Percentiles rank a stretch among this genome's conserved stretches.
Evolutionary conservation across 2,797 vertebrate genomes (phyloP).

Genomic region (Acanthurus lineatus): DNA sequence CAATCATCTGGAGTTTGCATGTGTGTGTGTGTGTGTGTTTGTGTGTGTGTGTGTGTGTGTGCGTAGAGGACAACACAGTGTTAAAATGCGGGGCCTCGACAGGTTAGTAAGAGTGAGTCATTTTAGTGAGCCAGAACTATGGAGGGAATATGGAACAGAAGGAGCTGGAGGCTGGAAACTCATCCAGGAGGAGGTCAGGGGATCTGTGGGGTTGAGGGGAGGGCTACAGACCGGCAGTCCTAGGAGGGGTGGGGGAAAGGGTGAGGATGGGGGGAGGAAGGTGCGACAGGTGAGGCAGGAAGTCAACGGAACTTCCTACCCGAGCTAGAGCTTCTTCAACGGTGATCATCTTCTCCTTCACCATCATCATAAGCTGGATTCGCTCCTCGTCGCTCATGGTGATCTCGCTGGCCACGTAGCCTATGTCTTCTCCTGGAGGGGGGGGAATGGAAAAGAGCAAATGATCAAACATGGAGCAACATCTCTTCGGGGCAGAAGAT

Average conservation of each 20-base stretch:
- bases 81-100: conserved; percentile 48
- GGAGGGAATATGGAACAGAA: conserved; percentile 32
- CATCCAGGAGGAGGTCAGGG: conserved; percentile 39
- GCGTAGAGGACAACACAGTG: conserved; percentile 49
- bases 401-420: conserved; percentile 97
- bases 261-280: neutral
- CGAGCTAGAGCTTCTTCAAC: conserved; percentile 97
- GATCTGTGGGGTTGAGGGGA: conserved; percentile 23
- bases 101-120: conserved; percentile 83
- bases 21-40: conserved; percentile 49
- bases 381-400: conserved; percentile 99
- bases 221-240: neutral
- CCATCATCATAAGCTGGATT: conserved; percentile 99
- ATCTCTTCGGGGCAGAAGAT: neutral
- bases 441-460: neutral
- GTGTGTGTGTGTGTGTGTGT: conserved; percentile 55
- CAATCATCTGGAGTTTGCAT: conserved; percentile 47
- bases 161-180: neutral
- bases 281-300: conserved; percentile 6
- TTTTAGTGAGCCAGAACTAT: conserved; percentile 79
- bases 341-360: conserved; percentile 99
- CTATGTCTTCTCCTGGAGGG: conserved; percentile 92
- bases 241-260: neutral
- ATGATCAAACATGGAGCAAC: conserved; percentile 16
- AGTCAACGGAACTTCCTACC: conserved; percentile 83